Evolutionary conservation across 2,888 invertebrate species (phyloP), one percentile per base, ranked within the genome.

Genomic region (Eurytoma californica): DNA sequence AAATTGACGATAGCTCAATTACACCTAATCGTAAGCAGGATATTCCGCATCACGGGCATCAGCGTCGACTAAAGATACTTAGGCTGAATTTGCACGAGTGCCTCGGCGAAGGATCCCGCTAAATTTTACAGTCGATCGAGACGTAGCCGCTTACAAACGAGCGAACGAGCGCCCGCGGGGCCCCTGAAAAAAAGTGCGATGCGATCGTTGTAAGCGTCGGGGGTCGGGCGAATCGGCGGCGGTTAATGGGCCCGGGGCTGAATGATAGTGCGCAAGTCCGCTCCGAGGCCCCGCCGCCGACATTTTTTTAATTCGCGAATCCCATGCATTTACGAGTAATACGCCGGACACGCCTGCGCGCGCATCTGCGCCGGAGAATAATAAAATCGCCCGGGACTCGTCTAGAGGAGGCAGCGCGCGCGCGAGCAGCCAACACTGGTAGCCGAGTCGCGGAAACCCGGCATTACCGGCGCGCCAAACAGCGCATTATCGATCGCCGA

Each of bases 261-360:
- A 87, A 87, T 86, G 87, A 87, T 88, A 86, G 87, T 87, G 85
- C 85, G 82, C 82, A 79, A 39, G 63, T 80, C 78, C 82, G 16
- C 39, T n/a, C 30, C 39, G 30, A 9, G 18, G 12, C n/a, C 63
- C 9, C 63, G 4, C 1, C 16, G 16, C 24, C 39, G 39, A 39
- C 39, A 39, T 39, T 39, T 39, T 39, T 39, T 39, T 39, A 39
- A 39, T 39, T 39, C 76, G 55, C 74, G 58, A 13, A 58, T 58
- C 61, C 75, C 57, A 20, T 73, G 69, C 81, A 67, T 76, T 74
- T 77, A 79, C 77, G 72, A 77, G 61, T 72, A 72, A 77, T 77
- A 77, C 72, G 61, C 60, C 66, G 66, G 63, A 57, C 47, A 57
- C 39, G 47, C 53, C n/a, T 14, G 16, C 53, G 53, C 3, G 53